Evolutionary conservation across 2,888 invertebrate genomes (phyloP), one percentile per base, ranked within the genome.

Genomic region (Agriopis leucophaearia): DNA sequence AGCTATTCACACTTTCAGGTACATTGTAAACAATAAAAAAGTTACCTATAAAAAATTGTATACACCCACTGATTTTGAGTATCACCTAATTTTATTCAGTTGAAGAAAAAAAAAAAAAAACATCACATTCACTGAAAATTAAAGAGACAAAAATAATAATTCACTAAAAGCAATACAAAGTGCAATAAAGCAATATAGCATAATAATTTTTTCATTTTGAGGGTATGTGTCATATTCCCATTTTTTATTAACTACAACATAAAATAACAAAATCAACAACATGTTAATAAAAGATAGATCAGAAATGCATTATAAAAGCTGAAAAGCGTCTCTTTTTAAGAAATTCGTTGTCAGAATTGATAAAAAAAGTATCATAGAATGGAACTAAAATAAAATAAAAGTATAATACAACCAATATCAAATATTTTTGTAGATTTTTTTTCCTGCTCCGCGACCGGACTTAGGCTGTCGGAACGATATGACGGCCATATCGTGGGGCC

Each of bases 221-320:
- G 44, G 60, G 60, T 65, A 69, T 64, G 62, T 66, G 62, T 62
- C 62, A 65, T 51, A 56, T 55, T 61, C 47, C 65, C 55, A 57
- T 44, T 63, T 38, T 44, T 44, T 61, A 15, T 47, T 61, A 63
- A 60, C 45, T 58, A 67, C 58, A 59, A 68, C 40, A 66, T 66
- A 64, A 51, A 61, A 65, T 64, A 63, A 70, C 57, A 68, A 73
- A 70, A 72, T 74, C 72, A 71, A 71, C 74, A 73, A 74, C 67
- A 62, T 64, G 8, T 42, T 63, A 50, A 45, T 66, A 59, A 61
- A 64, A 63, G 27, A 52, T 52, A 64, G 50, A 63, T 56, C 63
- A 63, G 58, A 59, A 55, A 61, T 50, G n/a, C 54, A 68, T 57
- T 52, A 58, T 63, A 36, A 45, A 38, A 62, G 51, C 55, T 10